Evolutionary conservation across 1,140 invertebrate species (phyloP).

Genomic region (Drusus annulatus): DNA sequence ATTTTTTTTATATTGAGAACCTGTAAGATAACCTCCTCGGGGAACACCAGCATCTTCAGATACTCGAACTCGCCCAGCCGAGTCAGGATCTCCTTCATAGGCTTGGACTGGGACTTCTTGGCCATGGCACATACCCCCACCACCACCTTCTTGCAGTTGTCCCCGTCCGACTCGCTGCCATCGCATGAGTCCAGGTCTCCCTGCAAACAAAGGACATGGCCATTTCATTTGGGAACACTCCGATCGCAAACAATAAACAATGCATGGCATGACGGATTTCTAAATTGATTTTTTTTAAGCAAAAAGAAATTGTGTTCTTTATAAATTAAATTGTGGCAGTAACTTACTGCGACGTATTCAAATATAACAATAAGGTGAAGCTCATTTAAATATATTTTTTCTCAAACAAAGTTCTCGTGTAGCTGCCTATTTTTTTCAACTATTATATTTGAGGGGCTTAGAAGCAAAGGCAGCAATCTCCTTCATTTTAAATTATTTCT

Average conservation of each 20-base stretch:
- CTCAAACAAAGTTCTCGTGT: no score
- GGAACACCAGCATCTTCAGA: constrained; percentile 93
- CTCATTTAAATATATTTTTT: no score
- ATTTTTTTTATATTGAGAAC: constrained; percentile 68
- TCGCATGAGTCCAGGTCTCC: constrained; percentile 83
- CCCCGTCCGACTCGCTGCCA: constrained; percentile 73
- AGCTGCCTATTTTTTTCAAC: no score
- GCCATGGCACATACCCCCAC: constrained; percentile 99
- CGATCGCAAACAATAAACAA: neutral
- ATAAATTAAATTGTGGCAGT: no score
- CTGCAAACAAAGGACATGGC: constrained; percentile 64
- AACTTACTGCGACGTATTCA: no score
- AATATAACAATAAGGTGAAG: no score
- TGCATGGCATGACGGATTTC: no score
- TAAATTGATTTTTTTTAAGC: no score
- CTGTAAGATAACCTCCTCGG: constrained; percentile 94
- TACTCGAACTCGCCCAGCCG: constrained; percentile 96
- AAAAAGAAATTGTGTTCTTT: no score
- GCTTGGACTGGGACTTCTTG: constrained; percentile 98
- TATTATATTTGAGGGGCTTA: no score
- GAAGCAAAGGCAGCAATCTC: no score
- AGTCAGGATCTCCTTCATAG: constrained; percentile 98
- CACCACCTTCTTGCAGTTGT: constrained; percentile 87
- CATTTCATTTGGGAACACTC: neutral
- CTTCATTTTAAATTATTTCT: no score